Evolutionary conservation across 2,888 invertebrate species (phyloP), one percentile per base, ranked within the genome.

Genomic region (Aspidiotus destructor): DNA sequence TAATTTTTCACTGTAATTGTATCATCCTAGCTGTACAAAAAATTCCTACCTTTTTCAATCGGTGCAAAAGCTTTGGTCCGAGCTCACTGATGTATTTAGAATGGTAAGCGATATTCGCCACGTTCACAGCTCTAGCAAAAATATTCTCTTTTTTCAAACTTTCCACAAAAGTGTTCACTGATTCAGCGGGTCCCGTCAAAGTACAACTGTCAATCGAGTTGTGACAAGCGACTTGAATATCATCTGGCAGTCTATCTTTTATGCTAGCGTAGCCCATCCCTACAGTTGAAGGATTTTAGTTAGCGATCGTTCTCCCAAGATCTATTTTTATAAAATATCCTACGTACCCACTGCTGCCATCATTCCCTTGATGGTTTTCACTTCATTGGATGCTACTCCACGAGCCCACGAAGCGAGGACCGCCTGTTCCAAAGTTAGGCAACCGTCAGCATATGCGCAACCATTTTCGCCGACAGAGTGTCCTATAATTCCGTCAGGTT

Each of bases 151-250:
- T 75, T 74, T 81, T 79, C 10, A 84, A 74, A 69, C 79, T 72
- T 61, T 78, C 80, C 0, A 87, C 84, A 72, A 85, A 86, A 28
- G 78, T 77, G 63, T 79, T 78, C 79, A 87, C 63, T 11, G 79
- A 79, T 41, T 83, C 83, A 3, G 81, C 81, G 0, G 88, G 88
- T 0, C 90, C 91, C 2, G 90, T 90, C 68, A 92, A 82, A 0
- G 90, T 91, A 64, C 88, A 85, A 53, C 87, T 88, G 71, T 86
- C 86, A 6, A 84, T 81, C 0, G 88, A 84, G 75, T 92, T 92
- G 78, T 89, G 90, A 74, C 91, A 92, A 11, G 91, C 88, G 0
- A 88, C 84, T 73, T 85, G 85, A 17, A 89, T 84, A 1, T 87
- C 87, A 70, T 79, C 55, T 41, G 72, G 63, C 70, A 80, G 55